Conservation (phyloP, 2,113 vertebrate genomes). For the Physeter macrocephalus region DNA sequence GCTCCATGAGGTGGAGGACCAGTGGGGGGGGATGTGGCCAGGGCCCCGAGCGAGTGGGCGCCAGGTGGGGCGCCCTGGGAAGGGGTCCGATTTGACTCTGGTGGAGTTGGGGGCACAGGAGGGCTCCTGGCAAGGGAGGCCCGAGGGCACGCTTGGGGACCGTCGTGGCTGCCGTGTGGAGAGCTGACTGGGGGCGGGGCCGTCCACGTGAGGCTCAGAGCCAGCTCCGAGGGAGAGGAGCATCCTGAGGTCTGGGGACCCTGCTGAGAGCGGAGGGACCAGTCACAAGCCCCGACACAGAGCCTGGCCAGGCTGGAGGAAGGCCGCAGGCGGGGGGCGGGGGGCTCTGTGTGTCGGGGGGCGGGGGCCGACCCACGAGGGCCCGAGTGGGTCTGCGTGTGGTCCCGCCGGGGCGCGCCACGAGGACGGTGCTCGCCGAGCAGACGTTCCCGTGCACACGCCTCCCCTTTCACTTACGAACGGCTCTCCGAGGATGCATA, state of each 20-base stretch:
- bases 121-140: not conserved
- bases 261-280: accelerated
- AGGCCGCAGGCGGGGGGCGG: accelerated
- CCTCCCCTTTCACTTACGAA: not conserved
- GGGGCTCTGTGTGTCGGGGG: no score
- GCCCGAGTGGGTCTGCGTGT: accelerated
- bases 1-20: accelerated
- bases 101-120: not conserved
- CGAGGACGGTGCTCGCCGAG: accelerated
- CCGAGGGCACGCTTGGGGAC: accelerated
- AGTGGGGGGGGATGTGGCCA: accelerated
- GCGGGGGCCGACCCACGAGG: accelerated
- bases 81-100: not conserved
- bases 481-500: not conserved
- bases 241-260: not conserved
- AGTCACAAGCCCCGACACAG: not conserved
- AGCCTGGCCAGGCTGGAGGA: not conserved
- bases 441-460: accelerated
- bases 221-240: accelerated
- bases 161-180: not conserved
- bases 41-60: accelerated
- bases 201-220: accelerated
- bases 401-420: accelerated
- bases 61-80: not conserved
- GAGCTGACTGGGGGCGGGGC: no score